Percentiles rank a stretch among this genome's conserved stretches.
phyloP scores from a whole-genome alignment of 2,888 invertebrate genomes.

The Lysandra bellargus region DNA sequence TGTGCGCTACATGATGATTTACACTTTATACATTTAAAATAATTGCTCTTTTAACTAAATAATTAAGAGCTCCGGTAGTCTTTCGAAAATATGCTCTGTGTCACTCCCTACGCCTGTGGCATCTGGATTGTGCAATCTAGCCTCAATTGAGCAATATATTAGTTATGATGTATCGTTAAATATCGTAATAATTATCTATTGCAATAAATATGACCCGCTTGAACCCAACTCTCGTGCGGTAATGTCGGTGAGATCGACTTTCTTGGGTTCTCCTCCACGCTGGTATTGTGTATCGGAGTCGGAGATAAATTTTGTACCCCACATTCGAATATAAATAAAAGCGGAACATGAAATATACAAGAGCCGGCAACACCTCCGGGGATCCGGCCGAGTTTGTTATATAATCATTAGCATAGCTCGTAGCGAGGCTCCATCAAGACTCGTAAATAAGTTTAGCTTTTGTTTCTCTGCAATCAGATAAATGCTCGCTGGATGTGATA shows the following conservation, averaged over 20 bases:
- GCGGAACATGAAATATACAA: slow-evolving; percentile 18
- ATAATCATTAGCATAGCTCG: slow-evolving; percentile 37
- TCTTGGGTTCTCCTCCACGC: slow-evolving; percentile 5
- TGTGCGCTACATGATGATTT: not conserved
- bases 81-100: not conserved
- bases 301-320: not conserved
- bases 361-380: slow-evolving; percentile 9
- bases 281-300: not conserved
- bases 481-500: slow-evolving; percentile 6
- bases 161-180: not conserved
- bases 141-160: not conserved
- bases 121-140: not conserved
- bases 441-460: slow-evolving; percentile 31
- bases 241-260: slow-evolving; percentile 7
- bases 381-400: slow-evolving; percentile 33
- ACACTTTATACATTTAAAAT: too few relatives aligned
- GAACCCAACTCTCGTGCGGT: not conserved
- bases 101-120: not conserved
- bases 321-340: slow-evolving; percentile 19
- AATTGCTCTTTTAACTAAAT: not conserved
- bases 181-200: slow-evolving; percentile 16
- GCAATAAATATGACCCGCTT: not conserved
- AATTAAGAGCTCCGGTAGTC: too few relatives aligned
- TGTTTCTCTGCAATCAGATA: slow-evolving; percentile 25
- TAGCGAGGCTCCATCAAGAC: slow-evolving; percentile 29